phyloP scores from a whole-genome alignment of 2,888 invertebrate genomes.

The Andrena bucephala region DNA sequence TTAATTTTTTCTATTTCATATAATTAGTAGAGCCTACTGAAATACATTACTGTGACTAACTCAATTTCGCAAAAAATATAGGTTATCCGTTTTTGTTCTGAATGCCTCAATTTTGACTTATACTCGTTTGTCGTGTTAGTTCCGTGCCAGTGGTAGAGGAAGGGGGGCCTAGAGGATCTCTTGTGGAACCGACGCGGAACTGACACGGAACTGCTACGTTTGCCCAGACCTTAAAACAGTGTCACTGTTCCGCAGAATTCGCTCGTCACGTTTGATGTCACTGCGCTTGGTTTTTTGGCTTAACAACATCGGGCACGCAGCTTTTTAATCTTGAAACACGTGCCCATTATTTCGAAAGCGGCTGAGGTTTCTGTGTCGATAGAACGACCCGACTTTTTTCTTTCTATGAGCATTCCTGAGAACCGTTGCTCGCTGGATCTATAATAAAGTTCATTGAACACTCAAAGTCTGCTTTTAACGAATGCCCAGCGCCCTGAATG shows the following conservation, averaged over 20 bases:
- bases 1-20: no score
- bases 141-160: no score
- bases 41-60: no score
- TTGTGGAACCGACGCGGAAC: no score
- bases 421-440: not conserved
- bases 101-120: no score
- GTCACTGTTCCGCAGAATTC: constrained; percentile 23
- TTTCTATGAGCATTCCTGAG: constrained; percentile 25
- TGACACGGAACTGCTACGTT: no score
- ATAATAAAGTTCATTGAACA: constrained; percentile 38
- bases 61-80: no score
- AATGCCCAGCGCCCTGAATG: not conserved
- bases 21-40: no score
- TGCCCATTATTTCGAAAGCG: constrained; percentile 57
- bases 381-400: constrained; percentile 46
- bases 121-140: no score
- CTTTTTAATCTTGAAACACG: constrained; percentile 56
- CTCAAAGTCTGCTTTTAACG: constrained; percentile 12
- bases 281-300: constrained; percentile 48
- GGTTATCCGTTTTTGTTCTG: no score
- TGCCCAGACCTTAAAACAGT: not conserved
- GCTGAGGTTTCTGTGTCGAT: constrained; percentile 28
- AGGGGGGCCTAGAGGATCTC: no score
- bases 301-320: constrained; percentile 29
- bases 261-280: constrained; percentile 50